A percentile compares a stretch with the other conserved stretches of the same genome.
These are phyloP conservation scores for Linurgus olivaceus DNA, from an alignment of 2,797 vertebrate genomes.

Conservation along the genomic window DNA sequence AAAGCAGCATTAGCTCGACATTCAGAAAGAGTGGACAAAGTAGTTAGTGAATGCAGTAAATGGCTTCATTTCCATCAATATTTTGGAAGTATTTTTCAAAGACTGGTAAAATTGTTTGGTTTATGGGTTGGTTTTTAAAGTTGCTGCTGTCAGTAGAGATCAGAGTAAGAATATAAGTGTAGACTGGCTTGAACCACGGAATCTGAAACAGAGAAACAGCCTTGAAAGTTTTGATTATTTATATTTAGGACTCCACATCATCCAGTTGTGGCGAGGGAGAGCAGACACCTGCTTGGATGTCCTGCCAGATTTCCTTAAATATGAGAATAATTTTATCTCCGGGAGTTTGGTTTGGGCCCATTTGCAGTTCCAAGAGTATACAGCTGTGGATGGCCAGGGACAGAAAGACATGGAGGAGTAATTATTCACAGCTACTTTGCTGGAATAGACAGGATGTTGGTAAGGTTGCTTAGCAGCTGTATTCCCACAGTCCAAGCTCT, in stretches of 20 bases:
- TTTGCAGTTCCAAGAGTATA: background rate
- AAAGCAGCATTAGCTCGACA: background rate
- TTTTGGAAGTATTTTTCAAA: background rate
- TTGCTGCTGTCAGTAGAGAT: background rate
- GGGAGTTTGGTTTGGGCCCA: background rate
- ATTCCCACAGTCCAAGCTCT: background rate
- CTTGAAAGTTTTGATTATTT: background rate
- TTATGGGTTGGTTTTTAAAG: background rate
- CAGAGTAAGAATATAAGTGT: background rate
- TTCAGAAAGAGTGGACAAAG: background rate
- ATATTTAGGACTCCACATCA: background rate
- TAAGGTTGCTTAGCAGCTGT: conserved; percentile 51
- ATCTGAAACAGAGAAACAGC: background rate
- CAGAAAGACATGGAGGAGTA: background rate
- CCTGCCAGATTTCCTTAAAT: conserved; percentile 14
- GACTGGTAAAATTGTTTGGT: background rate
- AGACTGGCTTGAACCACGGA: background rate
- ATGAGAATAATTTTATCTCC: background rate
- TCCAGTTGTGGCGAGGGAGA: background rate
- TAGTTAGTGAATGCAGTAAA: background rate
- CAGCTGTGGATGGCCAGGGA: conserved; percentile 8
- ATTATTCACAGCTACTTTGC: background rate
- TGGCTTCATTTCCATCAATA: background rate
- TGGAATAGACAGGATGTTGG: conserved; percentile 4
- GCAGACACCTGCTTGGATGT: conserved; percentile 39